Base-by-base conservation (phyloP, 2,888 invertebrate species). In the Callimorpha dominula region DNA sequence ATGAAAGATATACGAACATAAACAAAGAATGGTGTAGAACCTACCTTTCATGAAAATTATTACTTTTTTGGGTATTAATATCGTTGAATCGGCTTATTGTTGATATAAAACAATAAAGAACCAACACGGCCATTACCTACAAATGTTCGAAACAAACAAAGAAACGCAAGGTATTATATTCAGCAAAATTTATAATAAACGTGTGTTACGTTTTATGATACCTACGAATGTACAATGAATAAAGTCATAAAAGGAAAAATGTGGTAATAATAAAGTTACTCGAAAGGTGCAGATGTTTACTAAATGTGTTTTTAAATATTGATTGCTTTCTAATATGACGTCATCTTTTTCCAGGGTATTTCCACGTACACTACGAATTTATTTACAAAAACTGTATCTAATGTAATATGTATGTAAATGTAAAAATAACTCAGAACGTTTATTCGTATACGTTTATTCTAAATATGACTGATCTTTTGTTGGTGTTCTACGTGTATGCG, bases 61-160 rank as follows among this genome's bases (percentile, higher is more conserved):
- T 72, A 71, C 69, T 49, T 79, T 71, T 65, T 68, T 72, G 42
- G 31, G 40, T 11, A 68, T 70, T 70, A 20, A 70, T 62, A 67
- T 17, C 17, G 46, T 64, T 65, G 50, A 9, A 65, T 20, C 46
- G 64, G 57, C 17, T 71, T 69, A 71, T 73, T 57, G 77, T 72
- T 78, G 72, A 73, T 80, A 72, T 40, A 65, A 71, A 77, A 80
- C 67, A 83, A 81, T 81, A 78, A 76, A 78, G 50, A 75, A 67
- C 68, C 46, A 63, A 52, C 52, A 20, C 68, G 64, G 46, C 49
- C 76, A 73, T 81, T 69, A 72, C 69, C 66, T 69, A 60, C 60
- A 74, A 78, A 73, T 81, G 74, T 74, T 50, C 9, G 62, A 69
- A 64, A 60, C 71, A 76, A 81, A 81, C 81, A 78, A 82, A 82